phyloP scores from a whole-genome alignment of 2,888 invertebrate genomes.

The Dioctria rufipes region DNA sequence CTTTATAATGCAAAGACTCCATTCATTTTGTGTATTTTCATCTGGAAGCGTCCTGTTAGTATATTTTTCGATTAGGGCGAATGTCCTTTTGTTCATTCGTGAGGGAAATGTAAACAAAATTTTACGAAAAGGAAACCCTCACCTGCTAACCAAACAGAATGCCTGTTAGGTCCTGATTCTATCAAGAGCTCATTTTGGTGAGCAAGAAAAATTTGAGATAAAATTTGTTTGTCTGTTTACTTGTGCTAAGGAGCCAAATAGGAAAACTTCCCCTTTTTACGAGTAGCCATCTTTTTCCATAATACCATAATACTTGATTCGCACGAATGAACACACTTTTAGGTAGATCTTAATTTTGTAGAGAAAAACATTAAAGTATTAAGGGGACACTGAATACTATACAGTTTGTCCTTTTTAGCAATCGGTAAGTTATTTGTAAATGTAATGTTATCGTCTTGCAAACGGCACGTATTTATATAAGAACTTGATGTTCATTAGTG shows the following conservation, averaged over 20 bases:
- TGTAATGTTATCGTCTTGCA: too few species aligned
- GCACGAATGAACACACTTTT: neutral
- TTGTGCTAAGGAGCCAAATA: neutral
- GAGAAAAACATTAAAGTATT: neutral
- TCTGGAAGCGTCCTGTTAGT: neutral
- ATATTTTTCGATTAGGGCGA: slow-evolving; percentile 8
- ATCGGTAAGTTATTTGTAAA: too few species aligned
- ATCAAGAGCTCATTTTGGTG: slow-evolving; percentile 4
- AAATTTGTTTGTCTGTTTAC: slow-evolving; percentile 7
- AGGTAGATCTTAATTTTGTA: neutral
- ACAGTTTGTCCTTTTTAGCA: too few species aligned
- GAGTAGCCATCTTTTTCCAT: neutral
- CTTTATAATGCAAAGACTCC: slow-evolving; percentile 5
- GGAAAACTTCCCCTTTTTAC: neutral
- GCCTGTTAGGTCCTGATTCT: neutral
- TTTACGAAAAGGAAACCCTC: slow-evolving; percentile 5
- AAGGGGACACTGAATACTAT: neutral
- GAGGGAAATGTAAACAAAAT: slow-evolving; percentile 6
- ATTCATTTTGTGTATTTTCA: neutral
- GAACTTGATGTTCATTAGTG: too few species aligned
- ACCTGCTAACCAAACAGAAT: slow-evolving; percentile 4
- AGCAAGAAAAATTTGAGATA: slow-evolving; percentile 1
- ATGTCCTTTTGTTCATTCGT: slow-evolving; percentile 5
- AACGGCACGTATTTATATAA: too few species aligned
- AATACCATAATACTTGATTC: neutral